Base-by-base conservation (phyloP, 2,888 invertebrate genomes). In the Drosophila nr. medialis region DNA sequence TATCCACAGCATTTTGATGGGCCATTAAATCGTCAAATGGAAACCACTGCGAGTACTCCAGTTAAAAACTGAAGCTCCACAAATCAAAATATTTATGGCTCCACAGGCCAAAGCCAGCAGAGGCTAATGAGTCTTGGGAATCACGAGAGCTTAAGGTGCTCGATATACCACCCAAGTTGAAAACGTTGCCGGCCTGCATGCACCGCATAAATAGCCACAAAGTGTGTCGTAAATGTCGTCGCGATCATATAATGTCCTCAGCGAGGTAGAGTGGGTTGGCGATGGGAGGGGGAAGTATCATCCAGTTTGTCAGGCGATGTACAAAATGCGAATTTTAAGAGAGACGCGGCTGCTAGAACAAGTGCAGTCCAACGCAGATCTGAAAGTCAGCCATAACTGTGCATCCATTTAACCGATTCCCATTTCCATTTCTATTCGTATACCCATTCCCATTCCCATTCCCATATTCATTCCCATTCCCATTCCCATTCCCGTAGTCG, bases 141-240 rank as follows among this genome's bases (percentile, higher is more conserved):
- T 64, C 77, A n/a, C 30, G 64, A 45, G 38, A 54, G 38, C 72
- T 54, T 54, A 49, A 77, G 85, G 45, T 80, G 89, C 87, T 81
- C 84, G 89, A 86, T 81, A 73, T 87, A 88, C 86, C 86, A 87
- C 86, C 91, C 86, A 87, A 85, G 86, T 80, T 48, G 86, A 55
- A 59, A 49, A 48, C 48, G 58, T 51, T 34, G 59, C 34, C 67
- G 53, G 71, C 51, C 64, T 34, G 60, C 54, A 89, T 85, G 90
- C 80, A 89, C 90, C 80, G 89, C 90, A 90, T 87, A 87, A 87
- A 87, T 90, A 91, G 73, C 80, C 89, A 72, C 88, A 82, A 88
- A 90, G 85, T 90, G 90, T 88, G 91, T 90, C 91, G 90, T 86
- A 88, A 86, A 86, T 84, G 91, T 85, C 90, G 64, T 71, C 59